Conservation (phyloP, 2,113 vertebrate species). For the Nothobranchius furzeri region DNA sequence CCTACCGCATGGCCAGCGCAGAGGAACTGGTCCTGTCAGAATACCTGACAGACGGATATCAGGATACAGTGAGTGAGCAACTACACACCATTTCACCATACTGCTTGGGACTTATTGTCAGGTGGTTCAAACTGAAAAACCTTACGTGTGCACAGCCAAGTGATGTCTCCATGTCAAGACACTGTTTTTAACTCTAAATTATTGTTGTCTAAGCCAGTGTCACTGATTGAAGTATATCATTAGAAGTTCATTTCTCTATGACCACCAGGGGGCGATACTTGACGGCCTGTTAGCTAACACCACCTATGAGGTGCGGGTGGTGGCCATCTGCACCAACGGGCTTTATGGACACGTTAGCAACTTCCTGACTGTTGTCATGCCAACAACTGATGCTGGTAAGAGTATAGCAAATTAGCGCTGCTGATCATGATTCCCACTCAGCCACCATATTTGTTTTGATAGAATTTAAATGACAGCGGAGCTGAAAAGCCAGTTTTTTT, state of each 20-base stretch:
- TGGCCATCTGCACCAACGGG: constrained; percentile 91
- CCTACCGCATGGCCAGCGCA: constrained; percentile 80
- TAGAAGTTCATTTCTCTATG: not conserved
- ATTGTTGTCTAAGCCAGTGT: too few species aligned
- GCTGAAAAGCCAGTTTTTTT: too few species aligned
- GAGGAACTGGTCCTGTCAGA: constrained; percentile 76
- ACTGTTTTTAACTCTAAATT: too few species aligned
- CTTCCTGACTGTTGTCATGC: constrained; percentile 86
- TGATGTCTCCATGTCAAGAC: too few species aligned
- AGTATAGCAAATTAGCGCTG: not conserved
- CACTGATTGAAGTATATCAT: too few species aligned
- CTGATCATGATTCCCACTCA: too few species aligned
- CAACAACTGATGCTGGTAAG: constrained; percentile 87
- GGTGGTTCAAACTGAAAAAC: too few species aligned
- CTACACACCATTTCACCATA: too few species aligned
- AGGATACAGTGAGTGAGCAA: constrained; percentile 89
- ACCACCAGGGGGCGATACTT: constrained; percentile 91
- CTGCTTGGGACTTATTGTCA: too few species aligned
- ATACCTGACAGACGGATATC: constrained; percentile 96
- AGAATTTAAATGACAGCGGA: too few species aligned
- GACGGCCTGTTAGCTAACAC: constrained; percentile 88
- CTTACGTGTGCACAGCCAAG: too few species aligned
- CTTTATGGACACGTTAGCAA: constrained; percentile 90
- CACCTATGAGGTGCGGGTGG: constrained; percentile 92
- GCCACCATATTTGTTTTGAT: too few species aligned